Conservation (phyloP, 2,113 vertebrate genomes). For the Forbesichthys papilliferus region DNA sequence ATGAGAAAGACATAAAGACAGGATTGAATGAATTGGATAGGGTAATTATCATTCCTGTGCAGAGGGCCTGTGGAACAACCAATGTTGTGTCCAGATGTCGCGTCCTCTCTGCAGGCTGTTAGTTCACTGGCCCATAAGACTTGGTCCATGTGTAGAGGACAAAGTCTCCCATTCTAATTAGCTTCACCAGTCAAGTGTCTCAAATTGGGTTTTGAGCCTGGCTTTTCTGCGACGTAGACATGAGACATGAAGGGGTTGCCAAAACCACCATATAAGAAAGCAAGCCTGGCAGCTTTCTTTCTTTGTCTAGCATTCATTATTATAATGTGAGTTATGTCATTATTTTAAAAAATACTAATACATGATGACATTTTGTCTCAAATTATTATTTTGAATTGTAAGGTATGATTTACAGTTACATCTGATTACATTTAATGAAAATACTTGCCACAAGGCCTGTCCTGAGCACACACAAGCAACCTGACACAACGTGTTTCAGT, state of each 20-base stretch:
- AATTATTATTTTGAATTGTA: too few relatives aligned
- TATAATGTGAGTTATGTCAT: too few relatives aligned
- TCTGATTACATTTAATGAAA: too few relatives aligned
- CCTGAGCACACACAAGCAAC: too few relatives aligned
- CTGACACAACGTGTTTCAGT: too few relatives aligned
- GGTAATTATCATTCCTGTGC: constrained; percentile 59
- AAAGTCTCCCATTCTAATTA: constrained; percentile 62
- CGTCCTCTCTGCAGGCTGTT: constrained; percentile 28
- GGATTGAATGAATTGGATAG: constrained; percentile 10
- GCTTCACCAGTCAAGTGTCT: constrained; percentile 70
- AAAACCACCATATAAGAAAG: too few relatives aligned
- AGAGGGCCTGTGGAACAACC: constrained; percentile 33
- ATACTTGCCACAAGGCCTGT: too few relatives aligned
- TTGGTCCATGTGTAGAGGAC: constrained; percentile 58
- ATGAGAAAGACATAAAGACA: constrained; percentile 29
- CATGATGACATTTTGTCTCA: too few relatives aligned
- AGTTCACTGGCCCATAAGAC: constrained; percentile 57
- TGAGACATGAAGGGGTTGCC: constrained; percentile 2
- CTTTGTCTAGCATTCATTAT: too few relatives aligned
- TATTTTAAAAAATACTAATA: too few relatives aligned
- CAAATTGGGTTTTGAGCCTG: constrained; percentile 66
- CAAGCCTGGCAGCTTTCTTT: too few relatives aligned
- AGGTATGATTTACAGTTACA: too few relatives aligned
- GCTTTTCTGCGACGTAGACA: constrained; percentile 34
- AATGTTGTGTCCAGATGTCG: constrained; percentile 59